Conservation (phyloP, 2,797 vertebrate genomes). For the Myripristis jacobus region DNA sequence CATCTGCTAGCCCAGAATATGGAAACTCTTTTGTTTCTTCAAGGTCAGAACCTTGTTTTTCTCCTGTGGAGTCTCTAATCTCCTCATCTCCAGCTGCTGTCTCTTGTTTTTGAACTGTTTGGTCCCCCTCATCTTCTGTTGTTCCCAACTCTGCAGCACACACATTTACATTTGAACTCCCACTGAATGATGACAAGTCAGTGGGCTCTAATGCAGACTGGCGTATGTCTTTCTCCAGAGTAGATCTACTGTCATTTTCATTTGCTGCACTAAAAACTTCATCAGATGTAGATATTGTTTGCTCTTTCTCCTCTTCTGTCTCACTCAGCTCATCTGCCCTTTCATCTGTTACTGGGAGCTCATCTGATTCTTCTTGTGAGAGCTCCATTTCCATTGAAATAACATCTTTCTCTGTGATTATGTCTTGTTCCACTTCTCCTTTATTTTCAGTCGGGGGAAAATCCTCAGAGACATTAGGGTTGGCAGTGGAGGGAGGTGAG, state of each 20-base stretch:
- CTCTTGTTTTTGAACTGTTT: conserved; percentile 15
- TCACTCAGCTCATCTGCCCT: conserved; percentile 51
- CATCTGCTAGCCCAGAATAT: conserved; percentile 42
- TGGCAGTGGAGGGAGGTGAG: conserved; percentile 32
- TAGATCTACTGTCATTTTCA: conserved; percentile 34
- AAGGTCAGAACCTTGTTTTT: conserved; percentile 24
- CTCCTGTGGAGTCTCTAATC: conserved; percentile 22
- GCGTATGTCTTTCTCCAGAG: conserved; percentile 34
- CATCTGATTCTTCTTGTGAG: conserved; percentile 42
- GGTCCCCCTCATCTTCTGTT: conserved; percentile 16
- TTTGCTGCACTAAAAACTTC: conserved; percentile 30
- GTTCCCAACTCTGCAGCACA: conserved; percentile 63
- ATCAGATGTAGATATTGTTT: conserved; percentile 34
- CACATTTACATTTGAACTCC: conserved; percentile 61
- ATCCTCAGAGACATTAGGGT: conserved; percentile 38
- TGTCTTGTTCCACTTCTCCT: conserved; percentile 14
- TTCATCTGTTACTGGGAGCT: conserved; percentile 32
- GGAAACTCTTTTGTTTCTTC: conserved; percentile 22
- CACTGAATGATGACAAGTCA: conserved; percentile 35
- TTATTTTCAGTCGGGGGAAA: conserved; percentile 36
- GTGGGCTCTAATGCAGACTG: conserved; percentile 46
- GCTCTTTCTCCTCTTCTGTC: conserved; percentile 31
- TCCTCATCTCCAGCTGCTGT: conserved; percentile 23
- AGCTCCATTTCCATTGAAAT: conserved; percentile 21
- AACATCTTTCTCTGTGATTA: conserved; percentile 11